phyloP scores from a whole-genome alignment of 2,797 vertebrate species.

The Ctenopoma kingsleyae region DNA sequence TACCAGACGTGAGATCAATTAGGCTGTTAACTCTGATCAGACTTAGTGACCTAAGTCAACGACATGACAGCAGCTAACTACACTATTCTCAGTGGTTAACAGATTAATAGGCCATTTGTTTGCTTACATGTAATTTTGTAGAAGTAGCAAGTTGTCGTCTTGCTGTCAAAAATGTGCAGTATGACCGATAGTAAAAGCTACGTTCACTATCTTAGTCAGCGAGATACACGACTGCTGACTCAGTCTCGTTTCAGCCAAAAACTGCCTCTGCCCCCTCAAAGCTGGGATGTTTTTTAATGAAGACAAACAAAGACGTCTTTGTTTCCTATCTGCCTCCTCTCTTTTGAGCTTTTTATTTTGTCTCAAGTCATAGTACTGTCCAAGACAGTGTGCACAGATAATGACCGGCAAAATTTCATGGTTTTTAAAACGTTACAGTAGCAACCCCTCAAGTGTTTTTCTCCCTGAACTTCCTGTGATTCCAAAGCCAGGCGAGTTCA shows the following conservation, averaged over 20 bases:
- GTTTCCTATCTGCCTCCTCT: conserved; percentile 41
- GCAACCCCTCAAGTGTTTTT: conserved; percentile 82
- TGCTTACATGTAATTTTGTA: not conserved
- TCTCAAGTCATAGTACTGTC: conserved; percentile 64
- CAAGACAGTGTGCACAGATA: conserved; percentile 59
- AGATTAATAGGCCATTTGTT: not conserved
- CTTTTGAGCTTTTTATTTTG: conserved; percentile 42
- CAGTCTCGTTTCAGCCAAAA: conserved; percentile 43
- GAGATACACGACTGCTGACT: conserved; percentile 43
- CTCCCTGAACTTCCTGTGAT: conserved; percentile 90
- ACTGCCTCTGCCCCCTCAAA: conserved; percentile 56
- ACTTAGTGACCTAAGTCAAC: conserved; percentile 46
- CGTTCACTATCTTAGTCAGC: conserved; percentile 26
- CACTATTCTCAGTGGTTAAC: not conserved
- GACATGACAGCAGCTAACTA: conserved; percentile 31
- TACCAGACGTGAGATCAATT: conserved; percentile 62
- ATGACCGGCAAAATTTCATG: conserved; percentile 44
- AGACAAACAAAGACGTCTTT: conserved; percentile 64
- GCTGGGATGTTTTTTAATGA: conserved; percentile 70
- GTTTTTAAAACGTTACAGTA: conserved; percentile 60
- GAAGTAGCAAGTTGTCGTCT: not conserved
- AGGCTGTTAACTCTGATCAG: conserved; percentile 44
- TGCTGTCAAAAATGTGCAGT: conserved; percentile 1
- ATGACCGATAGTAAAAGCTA: conserved; percentile 1
- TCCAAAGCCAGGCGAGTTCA: conserved; percentile 90